Percentiles rank a stretch among this genome's conserved stretches.
These are phyloP conservation scores for Galbula dea DNA, from an alignment of 2,113 vertebrate genomes.

Conservation along the genomic window DNA sequence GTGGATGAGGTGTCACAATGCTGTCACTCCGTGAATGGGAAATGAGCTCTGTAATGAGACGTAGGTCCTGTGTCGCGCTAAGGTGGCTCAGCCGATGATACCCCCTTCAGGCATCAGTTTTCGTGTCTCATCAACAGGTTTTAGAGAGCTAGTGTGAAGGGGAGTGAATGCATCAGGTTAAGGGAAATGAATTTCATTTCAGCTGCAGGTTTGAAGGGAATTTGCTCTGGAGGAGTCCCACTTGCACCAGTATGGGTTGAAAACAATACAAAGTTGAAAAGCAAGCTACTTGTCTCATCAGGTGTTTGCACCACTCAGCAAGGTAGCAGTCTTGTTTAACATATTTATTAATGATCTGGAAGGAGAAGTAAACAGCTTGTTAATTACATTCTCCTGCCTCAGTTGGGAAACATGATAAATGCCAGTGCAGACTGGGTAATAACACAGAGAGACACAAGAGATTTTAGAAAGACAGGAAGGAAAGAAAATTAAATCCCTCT, in stretches of 20 bases:
- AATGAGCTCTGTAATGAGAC: not conserved
- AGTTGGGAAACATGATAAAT: slow-evolving; percentile 23
- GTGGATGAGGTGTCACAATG: rapidly evolving
- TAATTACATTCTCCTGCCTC: slow-evolving; percentile 54
- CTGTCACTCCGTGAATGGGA: not conserved
- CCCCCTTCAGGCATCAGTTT: not conserved
- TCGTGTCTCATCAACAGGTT: not conserved
- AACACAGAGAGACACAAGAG: slow-evolving; percentile 38
- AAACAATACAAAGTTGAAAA: not conserved
- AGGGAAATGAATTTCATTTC: not conserved
- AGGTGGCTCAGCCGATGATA: not conserved
- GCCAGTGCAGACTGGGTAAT: slow-evolving; percentile 32
- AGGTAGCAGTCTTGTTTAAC: slow-evolving; percentile 20
- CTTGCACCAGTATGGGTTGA: not conserved
- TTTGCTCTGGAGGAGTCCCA: not conserved
- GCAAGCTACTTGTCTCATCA: not conserved
- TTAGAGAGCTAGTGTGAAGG: not conserved
- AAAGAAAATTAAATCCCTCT: slow-evolving; percentile 21
- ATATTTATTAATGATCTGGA: slow-evolving; percentile 56
- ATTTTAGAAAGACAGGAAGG: slow-evolving; percentile 3
- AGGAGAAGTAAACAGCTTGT: slow-evolving; percentile 61
- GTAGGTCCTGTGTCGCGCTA: not conserved
- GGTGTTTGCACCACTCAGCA: slow-evolving; percentile 5
- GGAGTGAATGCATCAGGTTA: not conserved
- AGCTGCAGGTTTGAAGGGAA: not conserved